Evolutionary conservation across 2,888 invertebrate genomes (phyloP), one percentile per base, ranked within the genome.

Genomic region (Oligia strigilis): DNA sequence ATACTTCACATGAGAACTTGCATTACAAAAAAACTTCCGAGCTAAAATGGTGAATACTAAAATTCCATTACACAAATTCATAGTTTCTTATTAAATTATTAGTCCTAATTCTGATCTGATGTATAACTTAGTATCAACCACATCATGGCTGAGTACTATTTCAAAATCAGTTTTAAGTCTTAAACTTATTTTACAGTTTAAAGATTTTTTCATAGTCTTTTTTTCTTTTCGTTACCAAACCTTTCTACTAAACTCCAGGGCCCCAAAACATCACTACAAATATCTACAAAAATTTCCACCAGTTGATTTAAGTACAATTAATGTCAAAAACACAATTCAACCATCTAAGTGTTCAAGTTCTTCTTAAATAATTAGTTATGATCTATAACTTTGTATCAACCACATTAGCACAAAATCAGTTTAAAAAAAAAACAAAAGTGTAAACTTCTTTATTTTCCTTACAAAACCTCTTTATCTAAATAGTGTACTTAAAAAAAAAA

Each of bases 311-410:
- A 40, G 40, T 40, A 29, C 40, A n/a, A 60, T 36, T 67, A 83
- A 62, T 75, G n/a, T 70, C 14, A 62, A 62, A 40, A 43, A 66
- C 46, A 81, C 72, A 82, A 73, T 83, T 78, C 75, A 52, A 84
- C 72, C 69, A 84, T 85, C 81, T 89, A 80, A 85, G 79, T 78
- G 83, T 88, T 86, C 77, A 77, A 58, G 23, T n/a, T 23, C 23
- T 58, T 58, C 23, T 58, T 9, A 58, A 23, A 23, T 23, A 23
- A 58, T 58, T 58, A 52, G 17, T 0, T 29, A 29, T 49, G 49
- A 49, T 58, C 23, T n/a, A 4, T 0, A 58, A 58, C 23, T 58
- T 23, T n/a, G 23, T 23, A 11, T 58, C 9, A 58, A 60, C 9
- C 58, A 60, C 58, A n/a, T 60, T 60, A 13, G n/a, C 11, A 11